Evolutionary conservation across 1,140 invertebrate species (phyloP), one percentile per base, ranked within the genome.

Genomic region (Pogonomyrmex californicus): DNA sequence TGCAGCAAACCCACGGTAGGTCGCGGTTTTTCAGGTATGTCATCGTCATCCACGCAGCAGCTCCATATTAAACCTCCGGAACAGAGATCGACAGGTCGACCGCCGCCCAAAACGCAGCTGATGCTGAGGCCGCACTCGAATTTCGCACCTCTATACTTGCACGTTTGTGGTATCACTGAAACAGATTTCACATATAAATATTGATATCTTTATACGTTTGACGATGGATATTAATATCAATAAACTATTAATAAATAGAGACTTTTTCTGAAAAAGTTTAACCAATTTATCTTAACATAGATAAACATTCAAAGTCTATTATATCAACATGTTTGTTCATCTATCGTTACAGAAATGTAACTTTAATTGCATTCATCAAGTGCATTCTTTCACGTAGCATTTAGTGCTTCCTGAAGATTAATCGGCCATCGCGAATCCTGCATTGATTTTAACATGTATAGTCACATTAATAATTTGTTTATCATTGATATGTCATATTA

Each of bases 1-100:
- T 98, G 97, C 1, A 98, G 95, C 12, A 96, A 93, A 95, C 96
- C 94, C 94, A 95, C 92, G 94, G 62, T 95, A 86, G 94, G 96
- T 95, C 90, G 96, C 92, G 91, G 96, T 77, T 97, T 93, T 91
- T 97, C 94, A 56, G 94, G 91, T 86, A 95, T 92, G 85, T 95
- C 94, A 47, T 98, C 97, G 88, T 97, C 96, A 93, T 98, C 98
- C 0, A 99, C 97, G 93, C 98, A 99, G 94, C 98, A 99, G 10
- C 98, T 97, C 98, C 98, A 99, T 87, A 99, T 98, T 96, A 98
- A 97, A 41, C 98, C 98, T 63, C 98, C 98, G n/a, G 97, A 98
- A 94, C 98, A 99, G 0, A 99, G 96, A 95, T 99, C 98, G 91
- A 98, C 93, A 0, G 98, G 98, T 85, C 97, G 97, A 14, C 98